Evolutionary conservation across 2,113 vertebrate genomes (phyloP).

Genomic region (Anhinga anhinga): DNA sequence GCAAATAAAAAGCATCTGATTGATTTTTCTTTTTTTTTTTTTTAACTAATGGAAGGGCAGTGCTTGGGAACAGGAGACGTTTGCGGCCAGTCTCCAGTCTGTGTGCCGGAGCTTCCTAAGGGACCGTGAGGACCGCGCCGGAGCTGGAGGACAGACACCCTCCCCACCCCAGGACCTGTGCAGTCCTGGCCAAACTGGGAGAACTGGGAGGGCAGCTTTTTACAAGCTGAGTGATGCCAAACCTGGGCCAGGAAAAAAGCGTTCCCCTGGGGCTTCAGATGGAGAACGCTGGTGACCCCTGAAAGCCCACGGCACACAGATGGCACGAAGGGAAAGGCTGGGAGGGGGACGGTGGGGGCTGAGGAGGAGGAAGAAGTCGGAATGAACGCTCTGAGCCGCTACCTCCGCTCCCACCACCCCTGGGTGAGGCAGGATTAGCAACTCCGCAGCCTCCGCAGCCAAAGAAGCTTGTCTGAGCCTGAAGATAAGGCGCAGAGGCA

Average conservation of each 20-base stretch:
- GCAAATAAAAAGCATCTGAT: slow-evolving; percentile 1
- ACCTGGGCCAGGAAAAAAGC: not conserved
- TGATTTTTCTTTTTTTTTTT: not conserved
- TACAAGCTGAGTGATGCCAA: not conserved
- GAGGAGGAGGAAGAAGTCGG: not conserved
- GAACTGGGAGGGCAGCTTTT: not conserved
- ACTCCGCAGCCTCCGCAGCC: not conserved
- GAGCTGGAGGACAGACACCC: not conserved
- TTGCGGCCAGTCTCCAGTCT: not conserved
- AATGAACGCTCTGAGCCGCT: not conserved
- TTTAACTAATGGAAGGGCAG: not conserved
- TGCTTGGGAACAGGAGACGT: not conserved
- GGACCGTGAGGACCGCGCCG: accelerated
- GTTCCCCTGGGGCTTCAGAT: not conserved
- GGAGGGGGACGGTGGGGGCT: accelerated
- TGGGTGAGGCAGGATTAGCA: not conserved
- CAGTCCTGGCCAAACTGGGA: not conserved
- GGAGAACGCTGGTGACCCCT: not conserved
- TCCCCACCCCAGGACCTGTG: accelerated
- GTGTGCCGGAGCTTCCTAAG: not conserved
- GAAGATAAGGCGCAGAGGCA: not conserved
- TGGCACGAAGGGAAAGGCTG: not conserved
- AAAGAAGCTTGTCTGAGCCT: not conserved
- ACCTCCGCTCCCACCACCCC: not conserved
- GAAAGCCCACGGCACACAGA: accelerated